Evolutionary conservation across 2,888 invertebrate genomes (phyloP).

Genomic region (Agrotis segetum): DNA sequence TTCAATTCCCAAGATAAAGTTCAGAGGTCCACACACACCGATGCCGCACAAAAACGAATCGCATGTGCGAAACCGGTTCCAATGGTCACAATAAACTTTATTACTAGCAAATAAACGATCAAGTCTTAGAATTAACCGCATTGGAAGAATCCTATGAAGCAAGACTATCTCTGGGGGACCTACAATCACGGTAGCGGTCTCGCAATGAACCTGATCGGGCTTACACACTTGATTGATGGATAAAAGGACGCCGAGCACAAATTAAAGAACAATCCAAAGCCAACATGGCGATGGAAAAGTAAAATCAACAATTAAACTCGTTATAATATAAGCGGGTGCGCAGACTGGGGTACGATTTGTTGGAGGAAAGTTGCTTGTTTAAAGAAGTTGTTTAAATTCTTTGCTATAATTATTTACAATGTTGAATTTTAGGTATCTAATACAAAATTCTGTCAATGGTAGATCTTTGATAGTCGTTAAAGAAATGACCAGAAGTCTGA

Average conservation of each 20-base stretch:
- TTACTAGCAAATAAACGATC: slow-evolving; percentile 55
- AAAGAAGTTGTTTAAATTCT: neutral
- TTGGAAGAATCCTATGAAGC: slow-evolving; percentile 59
- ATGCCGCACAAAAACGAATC: slow-evolving; percentile 41
- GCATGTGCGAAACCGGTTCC: slow-evolving; percentile 59
- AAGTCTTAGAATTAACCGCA: slow-evolving; percentile 63
- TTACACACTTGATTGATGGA: slow-evolving; percentile 86
- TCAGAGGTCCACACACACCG: slow-evolving; percentile 37
- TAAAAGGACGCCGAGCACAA: slow-evolving; percentile 83
- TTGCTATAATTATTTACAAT: neutral
- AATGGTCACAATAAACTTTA: slow-evolving; percentile 58
- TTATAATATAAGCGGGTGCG: slow-evolving; percentile 64
- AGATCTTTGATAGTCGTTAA: neutral
- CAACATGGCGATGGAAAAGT: slow-evolving; percentile 69
- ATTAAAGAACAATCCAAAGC: slow-evolving; percentile 80
- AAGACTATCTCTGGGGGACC: slow-evolving; percentile 49
- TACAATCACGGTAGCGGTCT: slow-evolving; percentile 62
- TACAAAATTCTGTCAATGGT: neutral
- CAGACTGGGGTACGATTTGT: slow-evolving; percentile 45
- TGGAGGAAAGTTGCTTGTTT: slow-evolving; percentile 16
- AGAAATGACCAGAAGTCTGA: too few species aligned
- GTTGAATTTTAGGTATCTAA: neutral
- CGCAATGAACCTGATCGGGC: slow-evolving; percentile 66
- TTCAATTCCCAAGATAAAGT: slow-evolving; percentile 28
- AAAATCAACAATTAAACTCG: slow-evolving; percentile 79